A percentile compares a stretch with the other conserved stretches of the same genome.
Evolutionary conservation across 53 echinoderm and acorn worm genomes (phyloP).

Genomic region (Luidia sarsii): DNA sequence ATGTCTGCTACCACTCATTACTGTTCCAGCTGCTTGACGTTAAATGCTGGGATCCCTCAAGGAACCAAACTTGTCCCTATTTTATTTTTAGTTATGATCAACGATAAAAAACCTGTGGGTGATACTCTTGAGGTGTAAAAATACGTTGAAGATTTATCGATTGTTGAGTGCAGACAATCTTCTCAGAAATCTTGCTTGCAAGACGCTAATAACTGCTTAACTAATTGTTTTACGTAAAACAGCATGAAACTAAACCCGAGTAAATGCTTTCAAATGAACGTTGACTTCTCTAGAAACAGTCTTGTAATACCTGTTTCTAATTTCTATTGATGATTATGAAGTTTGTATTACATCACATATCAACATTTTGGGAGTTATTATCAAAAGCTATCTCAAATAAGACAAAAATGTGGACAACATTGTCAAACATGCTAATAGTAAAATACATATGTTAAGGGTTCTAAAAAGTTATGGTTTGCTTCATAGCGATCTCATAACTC

Average conservation of each 20-base stretch:
- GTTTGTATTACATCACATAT: too few species aligned
- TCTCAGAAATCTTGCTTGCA: neutral
- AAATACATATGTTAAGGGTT: neutral
- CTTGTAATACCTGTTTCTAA: too few species aligned
- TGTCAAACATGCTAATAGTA: too few species aligned
- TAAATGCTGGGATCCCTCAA: constrained; percentile 37
- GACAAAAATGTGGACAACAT: neutral
- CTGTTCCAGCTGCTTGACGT: neutral
- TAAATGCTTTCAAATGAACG: too few species aligned
- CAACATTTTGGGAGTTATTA: too few species aligned
- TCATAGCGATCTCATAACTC: too few species aligned
- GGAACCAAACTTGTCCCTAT: constrained; percentile 43
- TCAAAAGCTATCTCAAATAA: too few species aligned
- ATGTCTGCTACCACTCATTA: constrained; percentile 3
- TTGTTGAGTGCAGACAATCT: neutral
- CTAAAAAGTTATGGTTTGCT: neutral
- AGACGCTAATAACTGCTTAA: too few species aligned
- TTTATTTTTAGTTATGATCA: constrained; percentile 28
- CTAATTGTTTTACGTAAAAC: too few species aligned
- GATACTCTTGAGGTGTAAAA: constrained; percentile 1
- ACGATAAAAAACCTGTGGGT: neutral
- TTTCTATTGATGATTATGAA: too few species aligned
- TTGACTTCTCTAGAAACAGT: too few species aligned
- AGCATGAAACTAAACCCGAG: too few species aligned
- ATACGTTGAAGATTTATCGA: constrained; percentile 47